phyloP scores from a whole-genome alignment of 1,140 invertebrate species.

The Saccostrea glomerata region DNA sequence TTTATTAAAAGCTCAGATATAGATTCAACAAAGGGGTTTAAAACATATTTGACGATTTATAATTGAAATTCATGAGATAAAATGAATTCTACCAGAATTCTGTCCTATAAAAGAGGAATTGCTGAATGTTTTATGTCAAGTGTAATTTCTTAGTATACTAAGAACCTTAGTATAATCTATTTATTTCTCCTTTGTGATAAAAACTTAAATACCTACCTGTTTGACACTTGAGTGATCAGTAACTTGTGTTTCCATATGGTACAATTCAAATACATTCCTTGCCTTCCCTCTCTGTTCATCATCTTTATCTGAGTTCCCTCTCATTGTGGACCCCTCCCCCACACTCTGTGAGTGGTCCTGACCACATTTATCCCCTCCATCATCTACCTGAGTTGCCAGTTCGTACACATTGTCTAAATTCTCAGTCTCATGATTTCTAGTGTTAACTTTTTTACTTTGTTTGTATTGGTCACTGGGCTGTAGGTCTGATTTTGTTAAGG shows the following conservation, averaged over 20 bases:
- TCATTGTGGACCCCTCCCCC: neutral
- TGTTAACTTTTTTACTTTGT: neutral
- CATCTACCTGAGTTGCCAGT: neutral
- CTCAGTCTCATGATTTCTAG: neutral
- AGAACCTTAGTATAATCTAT: no score
- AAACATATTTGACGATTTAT: no score
- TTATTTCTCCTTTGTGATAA: no score
- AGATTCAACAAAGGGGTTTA: no score
- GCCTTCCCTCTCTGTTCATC: neutral
- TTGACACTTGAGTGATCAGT: neutral
- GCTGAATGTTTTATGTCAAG: no score
- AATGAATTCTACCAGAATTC: no score
- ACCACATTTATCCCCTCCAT: neutral
- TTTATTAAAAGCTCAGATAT: no score
- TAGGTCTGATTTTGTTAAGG: neutral
- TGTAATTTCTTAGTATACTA: no score
- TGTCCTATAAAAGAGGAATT: no score
- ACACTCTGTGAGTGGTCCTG: neutral
- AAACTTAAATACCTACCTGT: neutral
- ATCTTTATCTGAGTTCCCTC: neutral
- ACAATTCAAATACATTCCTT: neutral
- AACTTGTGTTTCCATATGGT: slow-evolving; percentile 1
- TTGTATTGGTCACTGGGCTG: neutral
- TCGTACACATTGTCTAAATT: neutral
- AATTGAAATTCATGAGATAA: no score